A percentile compares a stretch with the other conserved stretches of the same genome.
Conservation (phyloP, 1,140 invertebrate genomes). For the Pseudomyrmex pallidus region DNA sequence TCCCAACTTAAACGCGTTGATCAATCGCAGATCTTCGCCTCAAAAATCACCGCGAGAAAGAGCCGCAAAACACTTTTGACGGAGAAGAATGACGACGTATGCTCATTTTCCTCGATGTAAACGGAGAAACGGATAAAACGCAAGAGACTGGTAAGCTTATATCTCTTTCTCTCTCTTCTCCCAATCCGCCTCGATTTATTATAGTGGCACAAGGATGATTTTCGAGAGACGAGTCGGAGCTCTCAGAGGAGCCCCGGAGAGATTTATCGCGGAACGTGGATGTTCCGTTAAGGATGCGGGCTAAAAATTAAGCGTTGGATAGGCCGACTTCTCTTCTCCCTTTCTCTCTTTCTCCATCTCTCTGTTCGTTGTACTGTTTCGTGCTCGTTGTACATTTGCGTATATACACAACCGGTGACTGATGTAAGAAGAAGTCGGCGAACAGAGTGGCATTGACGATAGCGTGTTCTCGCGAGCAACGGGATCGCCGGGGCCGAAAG, state of each 20-base stretch:
- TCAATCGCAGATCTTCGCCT: background rate
- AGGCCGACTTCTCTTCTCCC: background rate
- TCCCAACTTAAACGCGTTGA: background rate
- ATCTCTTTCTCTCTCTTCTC: conserved; percentile 17
- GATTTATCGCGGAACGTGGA: conserved; percentile 71
- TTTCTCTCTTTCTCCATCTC: background rate
- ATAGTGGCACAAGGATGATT: conserved; percentile 60
- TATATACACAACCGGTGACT: conserved; percentile 35
- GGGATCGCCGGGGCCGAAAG: conserved; percentile 67
- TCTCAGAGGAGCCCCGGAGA: conserved; percentile 36
- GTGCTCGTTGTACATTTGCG: conserved; percentile 54
- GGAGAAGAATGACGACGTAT: conserved; percentile 9
- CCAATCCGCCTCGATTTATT: conserved; percentile 59
- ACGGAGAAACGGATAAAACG: conserved; percentile 40
- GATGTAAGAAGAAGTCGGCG: conserved; percentile 48
- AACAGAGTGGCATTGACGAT: conserved; percentile 71
- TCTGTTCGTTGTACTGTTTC: background rate
- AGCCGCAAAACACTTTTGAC: conserved; percentile 17
- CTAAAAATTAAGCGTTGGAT: conserved; percentile 52
- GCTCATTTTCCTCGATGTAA: conserved; percentile 38
- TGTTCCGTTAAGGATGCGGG: conserved; percentile 75
- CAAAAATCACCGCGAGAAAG: conserved; percentile 30
- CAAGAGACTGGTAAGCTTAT: background rate
- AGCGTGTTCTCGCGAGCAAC: conserved; percentile 60
- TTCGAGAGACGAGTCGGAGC: conserved; percentile 47